A percentile compares a stretch with the other conserved stretches of the same genome.
Conservation (phyloP, 2,888 invertebrate genomes). For the Onthophagus sagittarius region DNA sequence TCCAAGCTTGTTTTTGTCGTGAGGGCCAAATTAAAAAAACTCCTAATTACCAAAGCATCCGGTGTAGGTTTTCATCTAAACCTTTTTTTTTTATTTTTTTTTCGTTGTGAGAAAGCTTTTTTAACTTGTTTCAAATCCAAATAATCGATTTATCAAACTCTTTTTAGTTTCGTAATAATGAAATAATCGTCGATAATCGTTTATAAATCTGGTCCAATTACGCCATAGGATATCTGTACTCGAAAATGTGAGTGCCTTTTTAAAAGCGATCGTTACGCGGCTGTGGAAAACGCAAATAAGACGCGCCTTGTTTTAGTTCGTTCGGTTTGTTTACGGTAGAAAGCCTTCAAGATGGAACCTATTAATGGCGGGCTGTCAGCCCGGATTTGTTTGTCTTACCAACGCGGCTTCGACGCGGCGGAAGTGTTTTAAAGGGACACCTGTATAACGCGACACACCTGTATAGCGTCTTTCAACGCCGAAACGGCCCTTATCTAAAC, state of each 20-base stretch:
- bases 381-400: not conserved
- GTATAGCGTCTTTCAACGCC: not conserved
- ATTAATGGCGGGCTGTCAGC: not conserved
- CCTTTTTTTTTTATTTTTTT: not conserved
- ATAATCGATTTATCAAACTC: not conserved
- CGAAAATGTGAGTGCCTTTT: not conserved
- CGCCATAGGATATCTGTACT: not conserved
- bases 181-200: not conserved
- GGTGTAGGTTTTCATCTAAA: not conserved
- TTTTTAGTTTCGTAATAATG: not conserved
- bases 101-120: not conserved
- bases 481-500: not conserved
- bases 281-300: not conserved
- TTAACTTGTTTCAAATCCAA: not conserved
- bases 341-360: not conserved
- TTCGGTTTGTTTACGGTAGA: not conserved
- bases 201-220: not conserved
- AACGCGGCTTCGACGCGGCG: not conserved
- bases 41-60: not conserved
- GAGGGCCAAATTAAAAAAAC: not conserved
- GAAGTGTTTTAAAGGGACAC: not conserved
- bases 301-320: not conserved
- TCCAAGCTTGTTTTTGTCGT: not conserved
- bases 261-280: not conserved
- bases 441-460: not conserved